Percentiles rank a stretch among this genome's conserved stretches.
Evolutionary conservation across 37 sponge, comb jelly and placozoan genomes (phyloP).

Genomic region (Hormiphora californensis): DNA sequence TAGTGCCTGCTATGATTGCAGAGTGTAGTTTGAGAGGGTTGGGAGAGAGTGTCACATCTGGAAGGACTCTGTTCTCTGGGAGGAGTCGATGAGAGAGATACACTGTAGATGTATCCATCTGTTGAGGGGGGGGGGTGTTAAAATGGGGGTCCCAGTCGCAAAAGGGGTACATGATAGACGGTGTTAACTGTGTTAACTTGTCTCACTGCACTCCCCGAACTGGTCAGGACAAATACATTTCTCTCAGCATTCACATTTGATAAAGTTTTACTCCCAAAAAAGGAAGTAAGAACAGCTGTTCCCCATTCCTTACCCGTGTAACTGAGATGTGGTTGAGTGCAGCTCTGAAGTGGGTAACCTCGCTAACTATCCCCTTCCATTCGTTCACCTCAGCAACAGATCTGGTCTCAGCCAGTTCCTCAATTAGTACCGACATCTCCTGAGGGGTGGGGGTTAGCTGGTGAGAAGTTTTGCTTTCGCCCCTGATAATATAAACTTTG

Average conservation of each 20-base stretch:
- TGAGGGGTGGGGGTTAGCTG: not conserved
- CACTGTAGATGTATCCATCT: not conserved
- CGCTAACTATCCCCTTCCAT: slow-evolving; percentile 19
- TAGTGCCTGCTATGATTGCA: slow-evolving; percentile 9
- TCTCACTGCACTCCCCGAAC: too few species aligned
- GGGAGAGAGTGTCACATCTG: slow-evolving; percentile 1
- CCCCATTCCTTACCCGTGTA: too few species aligned
- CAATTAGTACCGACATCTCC: not conserved
- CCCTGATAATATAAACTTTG: too few species aligned
- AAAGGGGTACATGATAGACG: too few species aligned
- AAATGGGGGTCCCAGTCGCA: too few species aligned
- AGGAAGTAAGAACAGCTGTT: too few species aligned
- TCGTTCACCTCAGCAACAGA: not conserved
- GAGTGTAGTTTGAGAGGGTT: slow-evolving; percentile 14
- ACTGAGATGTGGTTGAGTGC: not conserved
- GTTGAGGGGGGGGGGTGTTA: too few species aligned
- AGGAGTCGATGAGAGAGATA: not conserved
- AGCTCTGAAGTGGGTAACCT: not conserved
- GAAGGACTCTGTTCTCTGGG: not conserved
- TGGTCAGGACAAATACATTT: too few species aligned
- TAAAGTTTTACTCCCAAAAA: too few species aligned
- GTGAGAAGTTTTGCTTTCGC: too few species aligned
- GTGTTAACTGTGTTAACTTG: too few species aligned
- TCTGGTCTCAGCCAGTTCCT: not conserved
- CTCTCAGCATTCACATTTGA: too few species aligned